These are phyloP conservation scores for Dasypogon diadema DNA, from an alignment of 2,888 invertebrate species.

Conservation along the genomic window DNA sequence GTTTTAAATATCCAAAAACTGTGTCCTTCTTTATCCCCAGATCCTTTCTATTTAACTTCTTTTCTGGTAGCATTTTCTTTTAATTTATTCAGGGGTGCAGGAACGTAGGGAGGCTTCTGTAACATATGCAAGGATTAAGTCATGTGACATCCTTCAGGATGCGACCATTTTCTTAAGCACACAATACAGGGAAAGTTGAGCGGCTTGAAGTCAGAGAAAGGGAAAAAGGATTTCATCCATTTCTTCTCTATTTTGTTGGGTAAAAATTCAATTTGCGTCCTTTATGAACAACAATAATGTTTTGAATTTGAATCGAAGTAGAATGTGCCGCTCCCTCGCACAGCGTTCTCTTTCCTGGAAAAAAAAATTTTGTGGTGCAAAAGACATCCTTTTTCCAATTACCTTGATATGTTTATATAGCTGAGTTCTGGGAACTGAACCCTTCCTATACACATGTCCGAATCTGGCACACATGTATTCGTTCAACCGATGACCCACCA, in stretches of 20 bases:
- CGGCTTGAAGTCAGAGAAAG: neutral
- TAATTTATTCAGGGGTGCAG: conserved; percentile 5
- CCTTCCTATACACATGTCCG: conserved; percentile 16
- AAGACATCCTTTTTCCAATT: neutral
- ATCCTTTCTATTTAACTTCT: conserved; percentile 22
- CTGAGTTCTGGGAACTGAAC: neutral
- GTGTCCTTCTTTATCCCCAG: conserved; percentile 5
- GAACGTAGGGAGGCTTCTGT: conserved; percentile 1
- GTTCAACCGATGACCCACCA: neutral
- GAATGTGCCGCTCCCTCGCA: neutral
- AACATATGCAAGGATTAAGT: conserved; percentile 51
- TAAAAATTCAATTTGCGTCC: conserved; percentile 42
- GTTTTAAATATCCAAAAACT: conserved; percentile 15
- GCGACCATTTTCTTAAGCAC: conserved; percentile 8
- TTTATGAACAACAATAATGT: conserved; percentile 27
- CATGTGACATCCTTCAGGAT: conserved; percentile 45
- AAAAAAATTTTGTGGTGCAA: neutral
- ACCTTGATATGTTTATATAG: neutral
- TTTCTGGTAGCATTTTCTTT: neutral
- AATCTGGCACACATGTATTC: neutral
- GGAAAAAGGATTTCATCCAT: conserved; percentile 3
- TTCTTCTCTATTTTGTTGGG: neutral
- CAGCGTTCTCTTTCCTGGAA: neutral
- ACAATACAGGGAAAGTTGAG: neutral
- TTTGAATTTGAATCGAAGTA: conserved; percentile 30